These are phyloP conservation scores for Orthonyx spaldingii DNA, from an alignment of 2,113 vertebrate species.

Conservation along the genomic window DNA sequence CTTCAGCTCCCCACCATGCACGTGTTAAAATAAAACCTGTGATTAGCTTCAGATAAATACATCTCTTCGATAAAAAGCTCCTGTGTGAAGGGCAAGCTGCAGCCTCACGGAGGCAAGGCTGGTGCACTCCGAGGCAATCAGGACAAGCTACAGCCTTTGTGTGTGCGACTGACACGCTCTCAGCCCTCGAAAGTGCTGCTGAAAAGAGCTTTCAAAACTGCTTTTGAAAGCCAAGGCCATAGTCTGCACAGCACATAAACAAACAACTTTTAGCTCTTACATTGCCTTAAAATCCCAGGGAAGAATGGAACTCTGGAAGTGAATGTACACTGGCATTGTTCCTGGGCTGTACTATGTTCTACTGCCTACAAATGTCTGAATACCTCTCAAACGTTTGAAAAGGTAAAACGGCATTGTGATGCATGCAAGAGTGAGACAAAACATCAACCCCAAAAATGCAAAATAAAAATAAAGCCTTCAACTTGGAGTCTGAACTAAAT, in stretches of 20 bases:
- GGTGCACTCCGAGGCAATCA: not conserved
- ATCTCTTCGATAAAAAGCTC: not conserved
- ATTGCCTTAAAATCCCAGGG: not conserved
- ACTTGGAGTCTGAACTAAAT: not conserved
- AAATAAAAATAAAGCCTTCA: not conserved
- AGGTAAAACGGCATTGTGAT: not conserved
- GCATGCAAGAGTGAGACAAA: not conserved
- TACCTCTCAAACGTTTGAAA: not conserved
- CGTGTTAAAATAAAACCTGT: not conserved
- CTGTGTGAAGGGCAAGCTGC: not conserved
- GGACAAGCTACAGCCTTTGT: not conserved
- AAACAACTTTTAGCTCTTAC: not conserved
- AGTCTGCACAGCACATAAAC: not conserved
- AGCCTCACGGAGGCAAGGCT: not conserved
- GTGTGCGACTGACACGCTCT: not conserved
- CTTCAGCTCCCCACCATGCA: not conserved
- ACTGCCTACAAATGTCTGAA: not conserved
- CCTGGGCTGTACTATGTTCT: not conserved
- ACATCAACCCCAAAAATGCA: not conserved
- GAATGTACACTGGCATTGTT: not conserved
- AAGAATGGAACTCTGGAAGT: not conserved
- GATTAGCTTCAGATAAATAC: not conserved
- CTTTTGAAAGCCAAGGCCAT: conserved; percentile 9
- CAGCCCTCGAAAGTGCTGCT: not conserved
- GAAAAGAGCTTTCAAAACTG: not conserved